Evolutionary conservation across 2,797 vertebrate genomes (phyloP).

Genomic region (Paramormyrops hopkinsi): DNA sequence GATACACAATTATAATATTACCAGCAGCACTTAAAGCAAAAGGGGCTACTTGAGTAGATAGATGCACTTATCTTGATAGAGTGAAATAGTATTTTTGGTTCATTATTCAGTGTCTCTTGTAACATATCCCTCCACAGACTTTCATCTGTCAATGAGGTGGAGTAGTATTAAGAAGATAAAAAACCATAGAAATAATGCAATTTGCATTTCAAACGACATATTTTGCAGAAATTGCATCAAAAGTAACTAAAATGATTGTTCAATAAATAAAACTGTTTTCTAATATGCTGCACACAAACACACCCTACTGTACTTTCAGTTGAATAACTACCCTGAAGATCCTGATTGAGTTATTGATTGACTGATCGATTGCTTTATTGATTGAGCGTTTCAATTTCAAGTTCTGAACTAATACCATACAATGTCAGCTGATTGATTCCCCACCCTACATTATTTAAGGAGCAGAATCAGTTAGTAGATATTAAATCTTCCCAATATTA

Average conservation of each 20-base stretch:
- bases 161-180: background rate
- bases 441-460: background rate
- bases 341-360: background rate
- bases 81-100: background rate
- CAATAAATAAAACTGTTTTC: background rate
- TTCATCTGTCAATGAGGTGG: background rate
- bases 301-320: background rate
- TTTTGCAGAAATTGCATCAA: background rate
- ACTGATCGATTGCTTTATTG: background rate
- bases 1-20: constrained; percentile 61
- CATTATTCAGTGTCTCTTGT: background rate
- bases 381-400: background rate
- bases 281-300: background rate
- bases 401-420: background rate
- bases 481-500: background rate
- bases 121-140: background rate
- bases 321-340: background rate
- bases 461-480: background rate
- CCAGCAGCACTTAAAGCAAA: constrained; percentile 71
- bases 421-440: background rate
- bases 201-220: background rate
- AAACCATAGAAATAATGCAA: constrained; percentile 70
- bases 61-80: constrained; percentile 38
- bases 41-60: constrained; percentile 69
- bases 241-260: background rate